These are phyloP conservation scores for Nymphalis io DNA, from an alignment of 1,140 invertebrate species.

Conservation along the genomic window DNA sequence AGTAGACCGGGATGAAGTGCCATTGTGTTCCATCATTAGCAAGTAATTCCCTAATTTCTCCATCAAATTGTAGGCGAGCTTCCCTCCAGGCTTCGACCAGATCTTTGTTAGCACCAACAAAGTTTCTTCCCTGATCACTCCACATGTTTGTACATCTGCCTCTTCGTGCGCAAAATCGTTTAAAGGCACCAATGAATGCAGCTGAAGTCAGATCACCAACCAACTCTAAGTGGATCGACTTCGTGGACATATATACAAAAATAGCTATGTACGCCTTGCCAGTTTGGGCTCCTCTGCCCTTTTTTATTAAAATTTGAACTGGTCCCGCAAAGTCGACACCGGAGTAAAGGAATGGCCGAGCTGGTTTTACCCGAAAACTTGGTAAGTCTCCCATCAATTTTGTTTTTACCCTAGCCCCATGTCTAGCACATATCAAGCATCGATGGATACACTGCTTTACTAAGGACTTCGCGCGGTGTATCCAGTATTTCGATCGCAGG, in stretches of 20 bases:
- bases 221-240: constrained; percentile 33
- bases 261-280: constrained; percentile 36
- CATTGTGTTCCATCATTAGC: too few species aligned
- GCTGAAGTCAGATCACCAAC: constrained; percentile 22
- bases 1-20: too few species aligned
- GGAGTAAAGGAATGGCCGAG: constrained; percentile 24
- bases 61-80: too few species aligned
- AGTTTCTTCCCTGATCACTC: too few species aligned
- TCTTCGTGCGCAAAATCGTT: background rate
- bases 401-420: constrained; percentile 22
- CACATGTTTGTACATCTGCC: background rate
- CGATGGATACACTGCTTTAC: background rate
- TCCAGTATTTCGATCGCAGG: too few species aligned
- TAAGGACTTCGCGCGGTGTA: background rate
- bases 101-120: too few species aligned
- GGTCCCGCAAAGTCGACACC: constrained; percentile 38
- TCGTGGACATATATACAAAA: constrained; percentile 35
- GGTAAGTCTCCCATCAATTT: constrained; percentile 35
- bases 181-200: background rate
- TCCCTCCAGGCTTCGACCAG: too few species aligned
- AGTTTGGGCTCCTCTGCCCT: constrained; percentile 28
- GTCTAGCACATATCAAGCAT: constrained; percentile 6
- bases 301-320: constrained; percentile 22
- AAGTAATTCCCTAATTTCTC: too few species aligned
- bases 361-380: constrained; percentile 21